Evolutionary conservation across 2,113 vertebrate species (phyloP), one percentile per base, ranked within the genome.

Genomic region (Myocastor coypus): DNA sequence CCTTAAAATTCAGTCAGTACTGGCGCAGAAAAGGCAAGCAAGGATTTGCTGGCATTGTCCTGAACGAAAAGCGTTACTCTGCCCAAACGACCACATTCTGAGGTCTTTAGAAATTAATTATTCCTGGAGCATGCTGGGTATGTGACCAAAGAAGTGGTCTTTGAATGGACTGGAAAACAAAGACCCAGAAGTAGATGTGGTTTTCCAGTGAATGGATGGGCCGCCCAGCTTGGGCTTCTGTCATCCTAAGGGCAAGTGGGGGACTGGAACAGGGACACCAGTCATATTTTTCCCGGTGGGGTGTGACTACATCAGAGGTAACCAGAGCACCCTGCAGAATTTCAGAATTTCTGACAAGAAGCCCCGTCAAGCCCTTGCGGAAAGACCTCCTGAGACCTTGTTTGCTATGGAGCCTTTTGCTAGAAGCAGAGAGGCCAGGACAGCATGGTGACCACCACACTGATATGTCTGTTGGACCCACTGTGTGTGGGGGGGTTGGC

Each of bases 101-200:
- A 89, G 80, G 34, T 82, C 94, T 81, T 61, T 10, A 78, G 83
- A 92, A 94, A 37, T 64, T 63, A 86, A 46, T 82, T 40, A 66
- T 66, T 77, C 37, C 69, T 92, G 64, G 59, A 4, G 19, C 71
- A 40, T 55, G 66, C 19, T 34, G 75, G 50, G 57, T 32, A 83
- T n/a, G 57, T n/a, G 66, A 89, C 69, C n/a, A 52, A 14, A 63
- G 30, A 26, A 78, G 66, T 7, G 20, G 10, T 22, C 11, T 24
- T 17, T 52, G 80, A 75, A 75, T 16, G 1, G 78, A 61, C 78
- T 82, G 37, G 5, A 93, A 92, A 86, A 40, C n/a, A 86, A 52
- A 82, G 57, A 42, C 13, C 40, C 40, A 52, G 50, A 89, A 34
- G 28, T 52, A 17, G n/a, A 37, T 30, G 1, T 11, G 32, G n/a